phyloP scores from a whole-genome alignment of 2,888 invertebrate genomes.

The Drosophila vallismaia region DNA sequence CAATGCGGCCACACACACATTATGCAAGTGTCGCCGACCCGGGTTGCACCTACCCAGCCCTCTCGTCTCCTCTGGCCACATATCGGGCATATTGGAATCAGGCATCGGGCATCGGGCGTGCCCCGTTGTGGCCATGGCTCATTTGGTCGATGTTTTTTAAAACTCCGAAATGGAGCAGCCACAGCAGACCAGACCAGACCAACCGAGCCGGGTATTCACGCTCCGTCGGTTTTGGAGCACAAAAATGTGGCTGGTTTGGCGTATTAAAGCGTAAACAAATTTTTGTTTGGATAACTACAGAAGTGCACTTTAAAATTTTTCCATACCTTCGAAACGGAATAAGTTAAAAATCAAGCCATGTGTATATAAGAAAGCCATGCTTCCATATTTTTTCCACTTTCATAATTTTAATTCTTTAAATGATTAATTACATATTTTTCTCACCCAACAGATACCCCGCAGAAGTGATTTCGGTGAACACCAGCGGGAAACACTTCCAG shows the following conservation, averaged over 20 bases:
- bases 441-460: constrained; percentile 89
- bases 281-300: constrained; percentile 39
- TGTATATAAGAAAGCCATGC: no score
- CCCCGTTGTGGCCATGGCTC: constrained; percentile 59
- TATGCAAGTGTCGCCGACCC: constrained; percentile 73
- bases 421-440: constrained; percentile 13
- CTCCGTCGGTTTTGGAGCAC: constrained; percentile 65
- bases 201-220: constrained; percentile 50
- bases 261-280: constrained; percentile 56
- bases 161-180: constrained; percentile 45
- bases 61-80: constrained; percentile 7
- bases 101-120: constrained; percentile 6
- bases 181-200: constrained; percentile 8
- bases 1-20: constrained; percentile 63
- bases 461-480: constrained; percentile 94
- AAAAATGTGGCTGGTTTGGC: constrained; percentile 61
- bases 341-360: not conserved
- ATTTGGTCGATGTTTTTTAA: constrained; percentile 57
- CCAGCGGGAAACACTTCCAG: constrained; percentile 93
- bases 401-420: not conserved
- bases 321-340: constrained; percentile 2
- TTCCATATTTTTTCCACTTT: not conserved
- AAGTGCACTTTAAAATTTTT: constrained; percentile 55
- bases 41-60: constrained; percentile 1
- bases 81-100: not conserved